Conservation (phyloP, 2,113 vertebrate species). For the Coptodon rendalli region DNA sequence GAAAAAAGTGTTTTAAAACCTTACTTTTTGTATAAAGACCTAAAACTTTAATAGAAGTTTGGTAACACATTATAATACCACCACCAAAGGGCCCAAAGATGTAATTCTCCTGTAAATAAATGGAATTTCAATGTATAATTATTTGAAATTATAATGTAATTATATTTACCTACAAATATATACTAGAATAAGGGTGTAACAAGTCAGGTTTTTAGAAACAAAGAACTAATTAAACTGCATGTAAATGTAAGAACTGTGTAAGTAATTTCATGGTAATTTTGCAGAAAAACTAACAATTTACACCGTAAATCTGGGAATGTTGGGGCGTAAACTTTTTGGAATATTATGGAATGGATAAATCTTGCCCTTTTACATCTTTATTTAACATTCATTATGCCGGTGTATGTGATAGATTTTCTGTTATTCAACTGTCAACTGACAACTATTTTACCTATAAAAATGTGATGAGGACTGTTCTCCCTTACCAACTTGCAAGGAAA, state of each 20-base stretch:
- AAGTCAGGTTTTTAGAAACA: not conserved
- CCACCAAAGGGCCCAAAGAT: not conserved
- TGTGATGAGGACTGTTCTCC: not conserved
- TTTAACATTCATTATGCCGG: not conserved
- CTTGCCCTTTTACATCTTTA: not conserved
- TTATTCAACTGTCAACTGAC: not conserved
- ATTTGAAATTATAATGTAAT: not conserved
- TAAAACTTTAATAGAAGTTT: not conserved
- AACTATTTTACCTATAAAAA: not conserved
- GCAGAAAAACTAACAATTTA: not conserved
- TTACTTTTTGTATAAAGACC: not conserved
- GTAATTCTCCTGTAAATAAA: not conserved
- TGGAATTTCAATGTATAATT: not conserved
- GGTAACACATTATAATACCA: not conserved
- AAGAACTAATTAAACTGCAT: not conserved
- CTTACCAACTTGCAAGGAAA: not conserved
- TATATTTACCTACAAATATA: not conserved
- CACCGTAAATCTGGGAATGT: not conserved
- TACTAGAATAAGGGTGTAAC: not conserved
- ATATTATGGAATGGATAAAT: not conserved
- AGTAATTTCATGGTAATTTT: not conserved
- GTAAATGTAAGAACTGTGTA: not conserved
- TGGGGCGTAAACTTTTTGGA: not conserved
- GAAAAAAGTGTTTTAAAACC: not conserved
- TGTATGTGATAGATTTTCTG: not conserved